Base-by-base conservation (phyloP, 2,113 vertebrate genomes). In the Thryonomys swinderianus region DNA sequence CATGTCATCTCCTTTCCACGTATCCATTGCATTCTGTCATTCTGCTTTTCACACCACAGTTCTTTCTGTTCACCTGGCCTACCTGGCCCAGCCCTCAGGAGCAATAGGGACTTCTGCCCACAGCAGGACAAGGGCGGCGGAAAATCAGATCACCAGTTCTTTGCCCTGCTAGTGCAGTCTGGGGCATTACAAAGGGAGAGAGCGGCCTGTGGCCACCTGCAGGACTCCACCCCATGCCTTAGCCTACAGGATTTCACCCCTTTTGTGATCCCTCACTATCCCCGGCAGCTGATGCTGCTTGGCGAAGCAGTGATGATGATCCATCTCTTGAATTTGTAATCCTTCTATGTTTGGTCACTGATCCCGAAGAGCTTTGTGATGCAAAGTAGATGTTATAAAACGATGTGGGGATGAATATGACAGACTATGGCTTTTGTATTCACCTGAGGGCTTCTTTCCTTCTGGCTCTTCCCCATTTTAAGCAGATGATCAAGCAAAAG, bases 321-420 rank as follows among this genome's bases (percentile, higher is more conserved):
- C 89, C 96, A 90, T 90, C 88, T 93, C 95, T 90, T 90, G 91
- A 90, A 71, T 94, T 83, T 85, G 76, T 96, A 96, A 97, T 95
- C 95, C 96, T 94, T 96, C 97, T 97, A 4, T 96, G 69, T 94
- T 96, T 92, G 71, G 61, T 94, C 95, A 94, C 93, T 96, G 84
- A 93, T 94, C 61, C 55, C 83, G 89, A 96, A 93, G 95, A 91
- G 78, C 90, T 97, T 97, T 95, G 91, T 93, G 88, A 96, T 95
- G 80, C 86, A 94, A 97, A 97, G 40, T 94, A 67, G 13, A 86
- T 51, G 48, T n/a, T 76, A 17, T 42, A 34, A 91, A 95, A 82
- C 40, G 42, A 89, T 79, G n/a, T 66, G 85, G 48, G 53, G 57
- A 61, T 85, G 89, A 93, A 76, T 7, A 23, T 10, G 69, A 34